phyloP scores from a whole-genome alignment of 2,888 invertebrate genomes.

The Oscheius sp. region DNA sequence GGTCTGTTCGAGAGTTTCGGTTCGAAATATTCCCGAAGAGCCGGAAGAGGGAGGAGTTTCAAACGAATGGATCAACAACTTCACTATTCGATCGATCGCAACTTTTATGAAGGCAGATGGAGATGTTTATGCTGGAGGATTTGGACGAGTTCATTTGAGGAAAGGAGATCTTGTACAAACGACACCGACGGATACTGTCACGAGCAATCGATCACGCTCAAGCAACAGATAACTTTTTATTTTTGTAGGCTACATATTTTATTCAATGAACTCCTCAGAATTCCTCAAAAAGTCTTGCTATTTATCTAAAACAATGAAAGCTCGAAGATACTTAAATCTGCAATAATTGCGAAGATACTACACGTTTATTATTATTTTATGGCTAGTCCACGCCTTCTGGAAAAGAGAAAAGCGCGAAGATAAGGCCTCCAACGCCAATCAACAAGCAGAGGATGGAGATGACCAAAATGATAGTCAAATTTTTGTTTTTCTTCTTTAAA shows the following conservation, averaged over 20 bases:
- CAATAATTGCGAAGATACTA: too few species aligned
- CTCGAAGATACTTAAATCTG: not conserved
- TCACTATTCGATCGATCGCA: constrained; percentile 57
- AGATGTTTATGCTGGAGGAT: constrained; percentile 57
- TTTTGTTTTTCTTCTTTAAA: too few species aligned
- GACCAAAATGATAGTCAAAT: too few species aligned
- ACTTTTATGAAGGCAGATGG: constrained; percentile 52
- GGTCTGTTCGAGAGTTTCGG: not conserved
- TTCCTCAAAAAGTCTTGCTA: not conserved
- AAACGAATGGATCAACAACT: constrained; percentile 53
- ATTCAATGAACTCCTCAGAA: not conserved
- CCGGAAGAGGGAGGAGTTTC: constrained; percentile 14
- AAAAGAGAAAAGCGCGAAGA: too few species aligned
- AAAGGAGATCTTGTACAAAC: constrained; percentile 41
- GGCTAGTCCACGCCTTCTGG: too few species aligned
- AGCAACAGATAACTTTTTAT: not conserved
- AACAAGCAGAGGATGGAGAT: too few species aligned
- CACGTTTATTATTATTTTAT: too few species aligned
- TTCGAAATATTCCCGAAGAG: not conserved
- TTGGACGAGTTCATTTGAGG: constrained; percentile 51
- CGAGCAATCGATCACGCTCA: not conserved
- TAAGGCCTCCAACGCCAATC: too few species aligned
- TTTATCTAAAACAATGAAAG: not conserved
- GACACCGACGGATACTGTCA: constrained; percentile 15
- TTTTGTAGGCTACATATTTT: not conserved